Evolutionary conservation across 37 sponge, comb jelly and placozoan genomes (phyloP).

Genomic region (Aphrocallistes beatrix): DNA sequence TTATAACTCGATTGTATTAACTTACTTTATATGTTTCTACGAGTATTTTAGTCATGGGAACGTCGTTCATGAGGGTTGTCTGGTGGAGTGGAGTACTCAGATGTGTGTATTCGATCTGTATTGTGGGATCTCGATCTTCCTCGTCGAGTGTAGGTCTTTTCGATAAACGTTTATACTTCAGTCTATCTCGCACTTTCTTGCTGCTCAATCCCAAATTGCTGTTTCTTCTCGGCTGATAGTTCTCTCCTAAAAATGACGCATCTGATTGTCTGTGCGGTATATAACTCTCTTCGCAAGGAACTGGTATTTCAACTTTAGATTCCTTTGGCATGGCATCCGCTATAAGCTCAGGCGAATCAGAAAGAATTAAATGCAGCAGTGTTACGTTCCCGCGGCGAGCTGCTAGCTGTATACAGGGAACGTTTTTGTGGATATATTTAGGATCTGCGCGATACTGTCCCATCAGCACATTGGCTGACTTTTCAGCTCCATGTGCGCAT

Average conservation of each 20-base stretch:
- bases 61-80: background rate
- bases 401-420: background rate
- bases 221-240: background rate
- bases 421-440: background rate
- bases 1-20: background rate
- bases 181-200: too few species aligned
- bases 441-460: background rate
- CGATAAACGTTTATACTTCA: background rate
- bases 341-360: background rate
- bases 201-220: background rate
- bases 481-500: slow-evolving; percentile 9
- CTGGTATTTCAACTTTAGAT: background rate
- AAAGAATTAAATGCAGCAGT: background rate
- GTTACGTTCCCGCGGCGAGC: background rate
- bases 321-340: background rate
- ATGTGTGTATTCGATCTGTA: background rate
- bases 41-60: background rate
- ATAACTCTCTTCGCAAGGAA: background rate
- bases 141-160: background rate
- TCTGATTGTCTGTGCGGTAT: background rate
- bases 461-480: background rate
- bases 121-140: background rate
- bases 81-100: slow-evolving; percentile 14
- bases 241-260: background rate
- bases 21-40: background rate